phyloP scores from a whole-genome alignment of 2,888 invertebrate species.

The Oscheius sp. region DNA sequence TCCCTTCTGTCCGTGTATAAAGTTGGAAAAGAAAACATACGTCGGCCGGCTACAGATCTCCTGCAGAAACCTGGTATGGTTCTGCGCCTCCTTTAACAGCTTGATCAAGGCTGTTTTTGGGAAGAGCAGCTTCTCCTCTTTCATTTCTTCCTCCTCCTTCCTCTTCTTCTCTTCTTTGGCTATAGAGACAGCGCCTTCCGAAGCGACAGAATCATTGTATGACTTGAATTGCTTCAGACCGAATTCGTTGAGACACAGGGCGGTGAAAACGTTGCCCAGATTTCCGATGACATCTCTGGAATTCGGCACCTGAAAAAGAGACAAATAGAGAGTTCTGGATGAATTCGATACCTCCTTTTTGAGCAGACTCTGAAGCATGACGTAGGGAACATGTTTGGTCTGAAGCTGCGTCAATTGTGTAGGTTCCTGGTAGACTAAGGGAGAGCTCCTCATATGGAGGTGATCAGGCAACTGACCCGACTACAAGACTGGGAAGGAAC shows the following conservation, averaged over 20 bases:
- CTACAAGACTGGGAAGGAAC: too few relatives aligned
- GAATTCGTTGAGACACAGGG: constrained; percentile 83
- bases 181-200: not conserved
- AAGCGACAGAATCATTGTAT: constrained; percentile 40
- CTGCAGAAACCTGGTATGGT: too few relatives aligned
- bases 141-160: too few relatives aligned
- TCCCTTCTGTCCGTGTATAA: too few relatives aligned
- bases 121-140: too few relatives aligned
- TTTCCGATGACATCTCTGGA: constrained; percentile 80
- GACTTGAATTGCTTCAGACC: constrained; percentile 81
- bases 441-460: too few relatives aligned
- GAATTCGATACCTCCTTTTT: constrained; percentile 82
- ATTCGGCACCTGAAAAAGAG: too few relatives aligned
- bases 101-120: too few relatives aligned
- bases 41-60: too few relatives aligned
- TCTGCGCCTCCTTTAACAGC: too few relatives aligned
- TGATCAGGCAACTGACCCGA: too few relatives aligned
- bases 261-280: constrained; percentile 87
- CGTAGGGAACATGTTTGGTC: constrained; percentile 86
- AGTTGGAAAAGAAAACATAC: too few relatives aligned
- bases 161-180: not conserved
- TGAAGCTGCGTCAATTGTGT: constrained; percentile 86
- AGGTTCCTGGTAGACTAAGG: constrained; percentile 83
- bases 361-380: constrained; percentile 85
- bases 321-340: constrained; percentile 23